phyloP scores from a whole-genome alignment of 2,797 vertebrate genomes.

The Zonotrichia albicollis region DNA sequence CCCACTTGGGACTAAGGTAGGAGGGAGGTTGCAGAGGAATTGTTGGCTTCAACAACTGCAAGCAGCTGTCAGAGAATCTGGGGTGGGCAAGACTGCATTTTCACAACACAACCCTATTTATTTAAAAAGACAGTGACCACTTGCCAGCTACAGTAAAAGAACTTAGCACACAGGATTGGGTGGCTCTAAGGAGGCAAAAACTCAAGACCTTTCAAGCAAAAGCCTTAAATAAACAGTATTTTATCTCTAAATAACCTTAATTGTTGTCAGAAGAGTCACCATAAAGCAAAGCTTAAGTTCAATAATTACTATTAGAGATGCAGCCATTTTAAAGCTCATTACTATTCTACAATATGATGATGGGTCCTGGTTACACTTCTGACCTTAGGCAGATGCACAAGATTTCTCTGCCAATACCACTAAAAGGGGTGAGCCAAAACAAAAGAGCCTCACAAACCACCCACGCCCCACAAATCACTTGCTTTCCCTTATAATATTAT shows the following conservation, averaged over 20 bases:
- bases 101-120: not conserved
- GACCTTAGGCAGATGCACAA: not conserved
- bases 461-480: not conserved
- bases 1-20: not conserved
- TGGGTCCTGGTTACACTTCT: not conserved
- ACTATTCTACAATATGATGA: not conserved
- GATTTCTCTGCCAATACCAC: not conserved
- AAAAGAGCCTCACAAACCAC: not conserved
- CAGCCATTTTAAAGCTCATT: not conserved
- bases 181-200: not conserved
- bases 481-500: not conserved
- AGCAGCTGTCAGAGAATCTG: not conserved
- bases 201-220: not conserved
- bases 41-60: not conserved
- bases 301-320: not conserved
- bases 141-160: not conserved
- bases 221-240: not conserved
- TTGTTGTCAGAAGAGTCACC: not conserved
- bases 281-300: not conserved
- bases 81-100: not conserved
- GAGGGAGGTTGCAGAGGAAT: not conserved
- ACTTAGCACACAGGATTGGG: fast-evolving
- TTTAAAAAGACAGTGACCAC: not conserved
- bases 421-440: not conserved
- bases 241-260: not conserved